A percentile compares a stretch with the other conserved stretches of the same genome.
Evolutionary conservation across 1,140 invertebrate species (phyloP).

Genomic region (Lepidurus couesii): DNA sequence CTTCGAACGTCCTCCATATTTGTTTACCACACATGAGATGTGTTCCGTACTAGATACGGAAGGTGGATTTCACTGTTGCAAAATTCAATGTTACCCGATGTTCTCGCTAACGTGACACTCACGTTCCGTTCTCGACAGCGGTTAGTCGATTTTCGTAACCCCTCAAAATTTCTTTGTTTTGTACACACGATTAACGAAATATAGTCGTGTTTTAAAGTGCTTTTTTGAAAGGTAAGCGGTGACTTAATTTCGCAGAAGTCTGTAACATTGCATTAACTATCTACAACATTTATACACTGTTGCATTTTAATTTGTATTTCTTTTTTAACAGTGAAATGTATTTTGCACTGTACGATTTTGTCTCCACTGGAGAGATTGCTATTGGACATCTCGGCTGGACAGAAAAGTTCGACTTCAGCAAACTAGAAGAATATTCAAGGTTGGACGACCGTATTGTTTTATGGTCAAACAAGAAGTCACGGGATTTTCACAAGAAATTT

Average conservation of each 20-base stretch:
- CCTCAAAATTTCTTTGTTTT: too few species aligned
- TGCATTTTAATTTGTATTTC: background rate
- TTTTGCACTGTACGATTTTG: constrained; percentile 6
- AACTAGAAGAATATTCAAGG: constrained; percentile 1
- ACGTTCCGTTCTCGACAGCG: too few species aligned
- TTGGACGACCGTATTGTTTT: background rate
- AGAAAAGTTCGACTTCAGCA: background rate
- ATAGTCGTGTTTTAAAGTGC: background rate
- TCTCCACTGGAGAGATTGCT: background rate
- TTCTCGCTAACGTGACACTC: too few species aligned
- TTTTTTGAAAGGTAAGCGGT: background rate
- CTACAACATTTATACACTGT: background rate
- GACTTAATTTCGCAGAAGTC: background rate
- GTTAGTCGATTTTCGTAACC: too few species aligned
- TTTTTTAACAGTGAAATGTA: background rate
- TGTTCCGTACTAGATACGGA: too few species aligned
- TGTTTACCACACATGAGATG: too few species aligned
- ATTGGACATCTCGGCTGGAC: too few species aligned
- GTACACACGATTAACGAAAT: too few species aligned
- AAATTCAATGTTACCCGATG: too few species aligned
- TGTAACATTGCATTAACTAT: background rate
- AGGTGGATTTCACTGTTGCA: too few species aligned
- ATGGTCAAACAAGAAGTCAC: background rate
- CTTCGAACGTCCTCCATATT: background rate
- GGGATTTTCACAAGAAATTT: background rate